phyloP scores from a whole-genome alignment of 2,888 invertebrate genomes.

The Caradrina clavipalpis region DNA sequence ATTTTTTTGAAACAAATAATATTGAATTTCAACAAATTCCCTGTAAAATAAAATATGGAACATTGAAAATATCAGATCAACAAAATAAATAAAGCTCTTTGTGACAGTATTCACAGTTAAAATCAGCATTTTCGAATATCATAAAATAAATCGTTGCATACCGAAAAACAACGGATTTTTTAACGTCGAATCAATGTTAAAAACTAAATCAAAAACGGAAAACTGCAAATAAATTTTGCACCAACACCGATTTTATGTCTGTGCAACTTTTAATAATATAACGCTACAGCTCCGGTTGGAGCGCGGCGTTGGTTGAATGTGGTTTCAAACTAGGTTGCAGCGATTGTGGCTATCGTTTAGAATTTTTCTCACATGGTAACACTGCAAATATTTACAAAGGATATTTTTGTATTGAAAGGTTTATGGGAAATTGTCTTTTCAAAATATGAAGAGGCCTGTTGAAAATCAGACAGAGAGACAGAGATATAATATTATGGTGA shows the following conservation, averaged over 20 bases:
- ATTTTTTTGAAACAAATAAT: too few relatives aligned
- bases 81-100: background rate
- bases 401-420: background rate
- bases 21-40: too few relatives aligned
- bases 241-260: slow-evolving; percentile 27
- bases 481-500: too few relatives aligned
- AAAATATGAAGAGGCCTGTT: too few relatives aligned
- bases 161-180: slow-evolving; percentile 43
- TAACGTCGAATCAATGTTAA: slow-evolving; percentile 27
- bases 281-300: slow-evolving; percentile 13
- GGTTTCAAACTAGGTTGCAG: slow-evolving; percentile 33
- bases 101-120: background rate
- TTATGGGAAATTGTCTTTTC: too few relatives aligned
- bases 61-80: background rate
- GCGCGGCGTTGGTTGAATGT: slow-evolving; percentile 22
- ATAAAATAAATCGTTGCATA: slow-evolving; percentile 26
- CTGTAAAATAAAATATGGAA: background rate
- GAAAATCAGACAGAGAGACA: too few relatives aligned
- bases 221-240: slow-evolving; percentile 47
- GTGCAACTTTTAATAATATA: slow-evolving; percentile 51
- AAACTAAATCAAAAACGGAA: slow-evolving; percentile 39
- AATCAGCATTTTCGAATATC: slow-evolving; percentile 8
- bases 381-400: slow-evolving; percentile 17
- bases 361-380: slow-evolving; percentile 11
- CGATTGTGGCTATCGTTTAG: slow-evolving; percentile 33